phyloP scores from a whole-genome alignment of 2,797 vertebrate genomes.

The Aeoliscus strigatus region DNA sequence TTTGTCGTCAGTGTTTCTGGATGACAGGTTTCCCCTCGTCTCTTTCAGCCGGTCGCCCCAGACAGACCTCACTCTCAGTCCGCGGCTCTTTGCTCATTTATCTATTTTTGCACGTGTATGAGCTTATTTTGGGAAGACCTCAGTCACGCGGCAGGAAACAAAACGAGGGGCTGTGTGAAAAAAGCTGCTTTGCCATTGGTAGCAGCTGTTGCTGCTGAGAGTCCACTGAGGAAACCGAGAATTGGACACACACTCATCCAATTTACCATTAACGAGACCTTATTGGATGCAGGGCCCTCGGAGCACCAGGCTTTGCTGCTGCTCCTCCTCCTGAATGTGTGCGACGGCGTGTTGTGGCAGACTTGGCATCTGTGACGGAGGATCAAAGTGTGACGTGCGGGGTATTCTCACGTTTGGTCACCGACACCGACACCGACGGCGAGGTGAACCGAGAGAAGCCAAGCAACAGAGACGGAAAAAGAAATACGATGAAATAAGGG shows the following conservation, averaged over 20 bases:
- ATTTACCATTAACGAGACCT: slow-evolving; percentile 81
- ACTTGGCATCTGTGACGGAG: slow-evolving; percentile 29
- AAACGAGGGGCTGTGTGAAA: slow-evolving; percentile 52
- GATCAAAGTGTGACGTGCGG: slow-evolving; percentile 19
- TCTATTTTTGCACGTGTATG: slow-evolving; percentile 72
- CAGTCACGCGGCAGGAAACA: slow-evolving; percentile 62
- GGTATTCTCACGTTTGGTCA: slow-evolving; percentile 15
- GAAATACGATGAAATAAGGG: slow-evolving; percentile 6
- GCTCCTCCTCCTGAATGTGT: slow-evolving; percentile 13
- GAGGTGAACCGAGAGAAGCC: slow-evolving; percentile 1
- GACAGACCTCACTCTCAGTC: slow-evolving; percentile 58
- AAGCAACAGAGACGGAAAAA: not conserved
- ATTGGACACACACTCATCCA: slow-evolving; percentile 81
- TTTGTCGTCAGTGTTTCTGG: slow-evolving; percentile 54
- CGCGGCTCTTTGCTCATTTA: slow-evolving; percentile 71
- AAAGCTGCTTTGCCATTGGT: slow-evolving; percentile 67
- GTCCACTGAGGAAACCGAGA: slow-evolving; percentile 77
- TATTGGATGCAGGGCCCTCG: slow-evolving; percentile 76
- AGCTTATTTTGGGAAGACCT: slow-evolving; percentile 73
- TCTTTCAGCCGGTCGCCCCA: slow-evolving; percentile 41
- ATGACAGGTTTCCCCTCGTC: slow-evolving; percentile 42
- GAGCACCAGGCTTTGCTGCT: slow-evolving; percentile 62
- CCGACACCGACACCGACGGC: slow-evolving; percentile 8
- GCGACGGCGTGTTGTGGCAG: slow-evolving; percentile 21
- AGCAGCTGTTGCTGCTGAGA: slow-evolving; percentile 79